A percentile compares a stretch with the other conserved stretches of the same genome.
Conservation (phyloP, 2,888 invertebrate genomes). For the Lathronympha strigana region DNA sequence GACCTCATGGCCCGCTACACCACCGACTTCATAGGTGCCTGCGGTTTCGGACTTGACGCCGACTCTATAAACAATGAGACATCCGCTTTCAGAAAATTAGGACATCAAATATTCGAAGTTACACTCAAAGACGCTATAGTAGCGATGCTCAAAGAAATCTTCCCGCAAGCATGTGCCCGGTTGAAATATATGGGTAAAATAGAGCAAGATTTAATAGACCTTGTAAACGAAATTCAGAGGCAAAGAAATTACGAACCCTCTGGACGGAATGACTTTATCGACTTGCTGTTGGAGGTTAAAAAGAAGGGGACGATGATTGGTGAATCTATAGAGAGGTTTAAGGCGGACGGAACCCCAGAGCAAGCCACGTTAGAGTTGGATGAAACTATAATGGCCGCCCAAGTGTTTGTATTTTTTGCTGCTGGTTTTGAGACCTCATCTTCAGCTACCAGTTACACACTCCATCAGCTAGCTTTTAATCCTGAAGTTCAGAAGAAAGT, state of each 20-base stretch:
- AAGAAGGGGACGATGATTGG: constrained; percentile 57
- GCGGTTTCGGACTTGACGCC: constrained; percentile 65
- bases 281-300: constrained; percentile 60
- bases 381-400: constrained; percentile 39
- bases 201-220: constrained; percentile 54
- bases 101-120: constrained; percentile 56
- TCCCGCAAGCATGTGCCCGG: constrained; percentile 55
- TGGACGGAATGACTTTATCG: constrained; percentile 63
- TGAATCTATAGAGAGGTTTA: constrained; percentile 58
- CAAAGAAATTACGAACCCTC: constrained; percentile 61
- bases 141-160: constrained; percentile 56
- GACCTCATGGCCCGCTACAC: constrained; percentile 70
- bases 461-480: constrained; percentile 63
- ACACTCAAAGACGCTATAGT: constrained; percentile 48
- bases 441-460: constrained; percentile 63
- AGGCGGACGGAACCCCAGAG: constrained; percentile 54
- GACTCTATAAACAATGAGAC: constrained; percentile 62
- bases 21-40: constrained; percentile 68
- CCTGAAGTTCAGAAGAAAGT: constrained; percentile 59
- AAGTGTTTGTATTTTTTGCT: constrained; percentile 55
- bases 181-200: constrained; percentile 52
- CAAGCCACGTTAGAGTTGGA: constrained; percentile 36
- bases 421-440: constrained; percentile 70
- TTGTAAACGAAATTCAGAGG: constrained; percentile 60
- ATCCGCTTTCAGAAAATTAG: constrained; percentile 63